Evolutionary conservation across 2,888 invertebrate genomes (phyloP).

Genomic region (Lasioglossum marginatum): DNA sequence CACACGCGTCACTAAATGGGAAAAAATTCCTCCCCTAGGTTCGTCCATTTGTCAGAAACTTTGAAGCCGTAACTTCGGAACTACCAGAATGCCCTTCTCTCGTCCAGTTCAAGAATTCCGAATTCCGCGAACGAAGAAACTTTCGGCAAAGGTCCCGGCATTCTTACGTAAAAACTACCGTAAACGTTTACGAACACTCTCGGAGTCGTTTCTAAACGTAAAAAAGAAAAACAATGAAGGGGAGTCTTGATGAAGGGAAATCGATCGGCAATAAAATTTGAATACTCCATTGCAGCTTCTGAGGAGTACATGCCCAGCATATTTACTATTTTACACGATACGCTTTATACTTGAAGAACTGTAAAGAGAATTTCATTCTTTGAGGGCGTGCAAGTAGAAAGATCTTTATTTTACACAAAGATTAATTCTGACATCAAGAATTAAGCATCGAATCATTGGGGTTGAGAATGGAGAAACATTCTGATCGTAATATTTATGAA

Average conservation of each 20-base stretch:
- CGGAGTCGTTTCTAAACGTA: background rate
- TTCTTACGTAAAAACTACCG: conserved; percentile 22
- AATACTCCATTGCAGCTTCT: background rate
- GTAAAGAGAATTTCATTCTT: background rate
- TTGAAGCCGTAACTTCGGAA: conserved; percentile 37
- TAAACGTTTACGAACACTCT: conserved; percentile 20
- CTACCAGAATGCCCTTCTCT: conserved; percentile 10
- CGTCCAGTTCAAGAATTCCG: conserved; percentile 32
- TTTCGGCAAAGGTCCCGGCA: background rate
- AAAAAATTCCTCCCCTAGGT: background rate
- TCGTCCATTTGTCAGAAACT: conserved; percentile 18
- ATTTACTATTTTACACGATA: background rate
- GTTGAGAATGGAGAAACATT: background rate
- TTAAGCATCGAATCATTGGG: too few species aligned
- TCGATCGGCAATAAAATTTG: background rate
- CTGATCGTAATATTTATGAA: conserved; percentile 29
- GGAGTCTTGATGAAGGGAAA: background rate
- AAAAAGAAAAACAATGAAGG: background rate
- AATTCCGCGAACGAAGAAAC: conserved; percentile 29
- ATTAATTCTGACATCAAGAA: too few species aligned
- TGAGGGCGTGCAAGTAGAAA: background rate
- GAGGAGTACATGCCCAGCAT: background rate
- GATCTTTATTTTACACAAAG: too few species aligned
- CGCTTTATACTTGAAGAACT: background rate
- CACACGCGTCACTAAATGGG: background rate